Evolutionary conservation across 2,797 vertebrate genomes (phyloP).

Genomic region (Tiaroga cobitis): DNA sequence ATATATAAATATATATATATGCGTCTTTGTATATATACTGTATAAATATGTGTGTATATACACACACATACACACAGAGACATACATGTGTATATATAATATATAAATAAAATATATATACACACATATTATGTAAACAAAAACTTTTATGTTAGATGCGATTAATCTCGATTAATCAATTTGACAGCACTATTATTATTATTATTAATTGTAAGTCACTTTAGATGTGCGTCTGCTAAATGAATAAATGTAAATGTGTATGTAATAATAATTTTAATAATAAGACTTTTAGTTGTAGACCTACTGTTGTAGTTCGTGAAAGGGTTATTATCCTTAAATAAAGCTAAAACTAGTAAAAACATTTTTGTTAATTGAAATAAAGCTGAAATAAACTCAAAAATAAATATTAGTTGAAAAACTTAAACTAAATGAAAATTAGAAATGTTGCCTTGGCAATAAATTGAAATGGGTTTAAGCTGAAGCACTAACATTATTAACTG

Average conservation of each 20-base stretch:
- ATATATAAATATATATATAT: too few relatives aligned
- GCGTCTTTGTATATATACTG: too few relatives aligned
- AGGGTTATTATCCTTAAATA: neutral
- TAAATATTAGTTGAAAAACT: neutral
- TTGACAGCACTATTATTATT: neutral
- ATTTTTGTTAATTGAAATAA: neutral
- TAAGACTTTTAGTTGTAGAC: neutral
- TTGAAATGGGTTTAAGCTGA: neutral
- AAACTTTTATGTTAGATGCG: too few relatives aligned
- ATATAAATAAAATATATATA: too few relatives aligned
- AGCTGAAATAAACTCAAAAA: neutral
- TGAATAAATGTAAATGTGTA: neutral
- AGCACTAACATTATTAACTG: neutral
- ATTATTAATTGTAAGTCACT: neutral
- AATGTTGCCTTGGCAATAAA: neutral
- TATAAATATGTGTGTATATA: too few relatives aligned
- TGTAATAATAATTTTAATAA: neutral
- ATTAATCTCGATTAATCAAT: too few relatives aligned
- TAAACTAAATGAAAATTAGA: neutral
- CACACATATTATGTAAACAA: too few relatives aligned
- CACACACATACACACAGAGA: too few relatives aligned
- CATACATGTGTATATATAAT: too few relatives aligned
- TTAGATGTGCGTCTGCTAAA: neutral
- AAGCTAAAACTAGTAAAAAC: neutral
- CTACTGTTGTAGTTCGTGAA: neutral